These are phyloP conservation scores for Atopsyche davidsoni DNA, from an alignment of 1,140 invertebrate genomes.

Conservation along the genomic window DNA sequence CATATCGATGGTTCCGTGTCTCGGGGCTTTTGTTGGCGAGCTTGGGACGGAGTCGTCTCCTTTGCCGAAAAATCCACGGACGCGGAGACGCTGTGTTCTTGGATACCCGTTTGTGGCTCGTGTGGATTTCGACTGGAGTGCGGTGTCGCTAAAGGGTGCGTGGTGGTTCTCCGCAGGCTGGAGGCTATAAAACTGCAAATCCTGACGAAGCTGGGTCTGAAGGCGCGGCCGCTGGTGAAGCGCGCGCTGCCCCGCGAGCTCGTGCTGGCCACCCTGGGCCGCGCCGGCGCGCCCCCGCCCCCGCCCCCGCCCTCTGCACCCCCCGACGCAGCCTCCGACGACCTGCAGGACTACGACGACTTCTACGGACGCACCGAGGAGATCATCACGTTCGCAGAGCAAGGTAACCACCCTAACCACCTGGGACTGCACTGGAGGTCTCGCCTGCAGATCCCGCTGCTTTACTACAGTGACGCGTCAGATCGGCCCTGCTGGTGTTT, in stretches of 20 bases:
- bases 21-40: too few species aligned
- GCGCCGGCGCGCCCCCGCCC: constrained; percentile 11
- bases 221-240: constrained; percentile 60
- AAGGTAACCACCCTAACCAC: too few species aligned
- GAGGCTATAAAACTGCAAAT: constrained; percentile 80
- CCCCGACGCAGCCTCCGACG: constrained; percentile 4
- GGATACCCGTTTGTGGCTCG: neutral
- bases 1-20: too few species aligned
- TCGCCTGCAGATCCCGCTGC: too few species aligned
- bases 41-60: too few species aligned
- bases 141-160: too few species aligned
- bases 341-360: constrained; percentile 51
- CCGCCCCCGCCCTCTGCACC: neutral
- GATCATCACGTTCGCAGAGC: constrained; percentile 71
- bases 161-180: constrained; percentile 41
- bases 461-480: too few species aligned
- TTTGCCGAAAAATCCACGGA: neutral
- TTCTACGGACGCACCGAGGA: constrained; percentile 70
- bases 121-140: too few species aligned
- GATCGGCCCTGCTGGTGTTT: too few species aligned
- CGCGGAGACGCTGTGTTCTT: neutral
- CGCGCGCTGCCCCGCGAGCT: constrained; percentile 25
- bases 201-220: constrained; percentile 66
- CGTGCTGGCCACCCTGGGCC: constrained; percentile 30
- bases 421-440: too few species aligned